Base-by-base conservation (phyloP, 35 echinoderm and acorn worm genomes). In the Diadema setosum region DNA sequence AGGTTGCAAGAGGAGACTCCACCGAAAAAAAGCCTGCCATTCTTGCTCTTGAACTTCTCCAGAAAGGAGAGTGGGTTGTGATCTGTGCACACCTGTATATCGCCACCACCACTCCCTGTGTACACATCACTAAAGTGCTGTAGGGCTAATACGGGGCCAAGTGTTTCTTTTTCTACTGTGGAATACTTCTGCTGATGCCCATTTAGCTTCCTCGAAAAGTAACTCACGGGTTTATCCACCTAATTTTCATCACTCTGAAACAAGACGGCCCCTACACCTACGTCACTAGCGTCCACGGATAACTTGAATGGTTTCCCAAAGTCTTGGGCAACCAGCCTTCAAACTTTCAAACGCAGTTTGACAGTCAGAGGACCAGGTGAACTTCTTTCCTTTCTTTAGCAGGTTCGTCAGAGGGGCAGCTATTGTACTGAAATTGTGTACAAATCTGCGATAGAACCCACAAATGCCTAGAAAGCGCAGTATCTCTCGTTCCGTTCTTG, bases 391-490 rank as follows among this genome's bases (percentile, higher is more conserved):
- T 63, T 87, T 94, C 9, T 48, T 81, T 20, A 94, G 42, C 1
- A 94, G 52, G 23, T 60, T 85, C 31, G 88, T 94, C 39, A 91
- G 69, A 26, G 93, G 87, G 18, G 24, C 30, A 33, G 78, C 91
- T 42, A 89, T 31, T 11, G 42, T 37, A 33, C 76, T n/a, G 78
- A 91, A 94, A 86, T 94, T 94, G 11, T 63, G 59, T 58, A 86
- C 89, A 42, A 81, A 91, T 82, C 78, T 91, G 14, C 87, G 88
- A 56, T 94, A 94, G 55, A 63, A 91, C 4, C 88, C 87, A 5
- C 85, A 31, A 86, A 94, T 94, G 40, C 93, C 93, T 20, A 94
- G 74, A 65, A 94, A 95, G 37, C 84, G 65, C 45, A 91, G 58
- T 6, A 94, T 25, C 82, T 90, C 82, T 82, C 46, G 52, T 41